Evolutionary conservation across 2,888 invertebrate species (phyloP).

Genomic region (Zaprionus obscuricornis): DNA sequence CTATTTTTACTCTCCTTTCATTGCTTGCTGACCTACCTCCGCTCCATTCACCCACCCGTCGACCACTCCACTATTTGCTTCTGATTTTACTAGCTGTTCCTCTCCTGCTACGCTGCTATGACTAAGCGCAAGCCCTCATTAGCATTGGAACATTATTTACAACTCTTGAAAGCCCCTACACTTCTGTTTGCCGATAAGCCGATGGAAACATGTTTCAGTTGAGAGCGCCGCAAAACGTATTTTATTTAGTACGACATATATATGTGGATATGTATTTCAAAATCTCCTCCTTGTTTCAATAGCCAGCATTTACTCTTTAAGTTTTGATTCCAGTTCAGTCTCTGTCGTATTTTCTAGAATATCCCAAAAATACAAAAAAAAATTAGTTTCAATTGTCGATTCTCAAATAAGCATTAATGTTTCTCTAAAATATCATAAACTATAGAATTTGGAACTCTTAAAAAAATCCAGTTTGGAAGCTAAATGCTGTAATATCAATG

Average conservation of each 20-base stretch:
- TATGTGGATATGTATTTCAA: conserved; percentile 4
- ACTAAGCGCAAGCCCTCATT: conserved; percentile 55
- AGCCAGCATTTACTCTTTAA: neutral
- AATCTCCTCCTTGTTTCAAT: too few relatives aligned
- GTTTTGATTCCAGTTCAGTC: conserved; percentile 21
- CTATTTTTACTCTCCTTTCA: conserved; percentile 58
- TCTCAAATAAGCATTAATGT: conserved; percentile 37
- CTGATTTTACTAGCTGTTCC: neutral
- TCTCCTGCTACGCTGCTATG: conserved; percentile 17
- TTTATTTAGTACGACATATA: too few relatives aligned
- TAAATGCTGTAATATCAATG: too few relatives aligned
- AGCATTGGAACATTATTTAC: conserved; percentile 51
- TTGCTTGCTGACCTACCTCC: conserved; percentile 39
- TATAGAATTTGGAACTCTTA: conserved; percentile 56
- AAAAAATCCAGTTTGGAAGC: too few relatives aligned
- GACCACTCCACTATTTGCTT: neutral
- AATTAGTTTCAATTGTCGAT: conserved; percentile 61
- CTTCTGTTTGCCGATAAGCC: conserved; percentile 40
- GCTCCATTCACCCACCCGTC: neutral
- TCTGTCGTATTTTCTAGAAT: conserved; percentile 30
- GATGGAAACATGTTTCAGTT: conserved; percentile 27
- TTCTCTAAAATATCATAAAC: conserved; percentile 56
- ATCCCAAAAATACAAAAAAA: conserved; percentile 9
- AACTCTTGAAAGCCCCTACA: conserved; percentile 46
- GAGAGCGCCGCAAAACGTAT: neutral